Conservation (phyloP, 2,888 invertebrate species). For the Pheosia gnoma region DNA sequence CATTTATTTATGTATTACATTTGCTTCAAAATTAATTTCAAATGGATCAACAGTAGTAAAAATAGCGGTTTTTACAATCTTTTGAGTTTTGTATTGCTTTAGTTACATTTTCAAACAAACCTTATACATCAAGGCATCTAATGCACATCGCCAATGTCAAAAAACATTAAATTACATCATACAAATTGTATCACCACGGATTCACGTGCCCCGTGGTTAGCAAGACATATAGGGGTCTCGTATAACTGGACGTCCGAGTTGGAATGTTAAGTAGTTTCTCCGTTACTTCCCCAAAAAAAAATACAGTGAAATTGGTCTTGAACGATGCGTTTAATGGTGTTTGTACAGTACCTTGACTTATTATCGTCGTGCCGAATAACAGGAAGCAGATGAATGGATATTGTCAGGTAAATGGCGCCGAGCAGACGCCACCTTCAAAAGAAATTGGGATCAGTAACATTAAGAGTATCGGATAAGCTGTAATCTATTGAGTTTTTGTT, state of each 20-base stretch:
- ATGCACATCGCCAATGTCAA: no score
- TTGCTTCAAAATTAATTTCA: no score
- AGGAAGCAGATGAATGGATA: constrained; percentile 54
- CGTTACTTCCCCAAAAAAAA: constrained; percentile 39
- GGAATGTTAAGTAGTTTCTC: constrained; percentile 2
- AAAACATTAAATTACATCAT: no score
- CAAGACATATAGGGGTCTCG: constrained; percentile 2
- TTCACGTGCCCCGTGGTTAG: neutral
- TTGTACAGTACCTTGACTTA: constrained; percentile 48
- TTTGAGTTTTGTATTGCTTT: no score
- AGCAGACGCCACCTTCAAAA: constrained; percentile 34
- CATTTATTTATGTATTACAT: no score
- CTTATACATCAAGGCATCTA: no score
- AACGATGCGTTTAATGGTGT: constrained; percentile 43
- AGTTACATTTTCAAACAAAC: no score
- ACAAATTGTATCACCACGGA: constrained; percentile 2
- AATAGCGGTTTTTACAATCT: no score
- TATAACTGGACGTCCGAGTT: constrained; percentile 4
- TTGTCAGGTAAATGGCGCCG: constrained; percentile 49
- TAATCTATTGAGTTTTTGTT: neutral
- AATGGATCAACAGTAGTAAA: no score
- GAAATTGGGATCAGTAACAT: constrained; percentile 28
- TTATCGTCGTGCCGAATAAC: constrained; percentile 47
- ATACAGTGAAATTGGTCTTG: constrained; percentile 42
- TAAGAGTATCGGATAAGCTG: neutral